phyloP scores from a whole-genome alignment of 2,797 vertebrate species.

The Monodelphis domestica region DNA sequence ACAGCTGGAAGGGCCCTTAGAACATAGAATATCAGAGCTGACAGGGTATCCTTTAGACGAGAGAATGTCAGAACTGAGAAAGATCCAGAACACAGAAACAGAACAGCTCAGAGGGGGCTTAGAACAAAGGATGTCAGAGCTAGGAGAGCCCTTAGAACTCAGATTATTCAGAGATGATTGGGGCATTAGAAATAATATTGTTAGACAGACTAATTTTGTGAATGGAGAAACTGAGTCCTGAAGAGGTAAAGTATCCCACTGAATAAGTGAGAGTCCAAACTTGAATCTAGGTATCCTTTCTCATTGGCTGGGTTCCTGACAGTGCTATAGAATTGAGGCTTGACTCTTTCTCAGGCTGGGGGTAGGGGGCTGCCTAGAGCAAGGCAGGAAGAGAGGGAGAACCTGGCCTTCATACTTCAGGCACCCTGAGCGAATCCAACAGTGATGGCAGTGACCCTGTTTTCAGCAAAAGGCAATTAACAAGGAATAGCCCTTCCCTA shows the following conservation, averaged over 20 bases:
- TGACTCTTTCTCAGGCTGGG: not conserved
- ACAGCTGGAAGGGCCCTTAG: not conserved
- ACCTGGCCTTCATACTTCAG: not conserved
- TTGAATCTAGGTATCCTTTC: not conserved
- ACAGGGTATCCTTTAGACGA: no score
- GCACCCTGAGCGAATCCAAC: not conserved
- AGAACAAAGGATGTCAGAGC: no score
- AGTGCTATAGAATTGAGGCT: not conserved
- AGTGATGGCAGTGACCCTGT: not conserved
- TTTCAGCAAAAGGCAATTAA: not conserved
- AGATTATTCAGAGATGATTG: no score
- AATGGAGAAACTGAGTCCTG: no score
- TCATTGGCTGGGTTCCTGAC: not conserved
- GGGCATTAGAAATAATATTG: not conserved
- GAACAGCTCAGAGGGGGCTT: no score
- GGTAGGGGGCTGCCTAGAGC: not conserved
- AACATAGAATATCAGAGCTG: no score
- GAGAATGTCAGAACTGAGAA: no score
- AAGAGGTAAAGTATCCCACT: not conserved
- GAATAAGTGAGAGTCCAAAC: not conserved
- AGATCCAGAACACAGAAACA: no score
- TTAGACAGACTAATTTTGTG: no score
- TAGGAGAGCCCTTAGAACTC: no score
- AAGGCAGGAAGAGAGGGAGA: not conserved
- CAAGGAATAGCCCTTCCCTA: conserved; percentile 21